Base-by-base conservation (phyloP, 35 echinoderm and acorn worm genomes). In the Stichopus chloronotus region DNA sequence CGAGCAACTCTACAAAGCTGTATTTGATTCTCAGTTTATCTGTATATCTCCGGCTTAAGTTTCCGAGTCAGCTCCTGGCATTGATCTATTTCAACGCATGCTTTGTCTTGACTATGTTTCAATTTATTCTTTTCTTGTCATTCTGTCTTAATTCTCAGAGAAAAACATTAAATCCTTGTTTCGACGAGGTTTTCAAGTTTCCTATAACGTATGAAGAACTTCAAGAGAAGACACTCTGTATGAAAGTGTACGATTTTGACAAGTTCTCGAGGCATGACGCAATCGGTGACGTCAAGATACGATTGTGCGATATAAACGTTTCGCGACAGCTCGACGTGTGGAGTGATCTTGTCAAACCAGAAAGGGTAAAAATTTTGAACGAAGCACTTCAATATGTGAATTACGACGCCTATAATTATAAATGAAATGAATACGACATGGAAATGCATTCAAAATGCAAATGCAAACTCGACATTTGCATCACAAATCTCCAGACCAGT, bases 231-330 rank as follows among this genome's bases (percentile, higher is more conserved):
- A 95, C 95, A 21, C 63, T 99, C 8, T 88, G 92, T 76, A 72
- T 99, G 81, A 93, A 80, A 14, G 97, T 99, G 17, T 99, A 92
- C 89, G 97, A 99, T 78, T 99, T 99, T 52, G 97, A 99, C 68
- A 99, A 99, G 56, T 96, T 99, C 93, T 96, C 94, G 14, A 89
- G 97, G 53, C 97, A 98, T 65, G 97, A 98, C 76, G 93, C 95
- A 9, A 98, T 98, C 78, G 97, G 97, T 56, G 97, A 98, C 59
- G 94, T 98, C 17, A 68, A 69, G 6, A 93, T 98, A 30, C 69
- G 59, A 19, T 87, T 98, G 16, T 30, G 65, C 20, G 97, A 98
- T 6, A 87, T 96, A 65, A 94, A 98, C 78, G 95, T 98, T 17
- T 98, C 97, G 56, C 93, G 97, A 25, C 93, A 98, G 78, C 83